phyloP scores from a whole-genome alignment of 2,888 invertebrate species.

The Patella caerulea region DNA sequence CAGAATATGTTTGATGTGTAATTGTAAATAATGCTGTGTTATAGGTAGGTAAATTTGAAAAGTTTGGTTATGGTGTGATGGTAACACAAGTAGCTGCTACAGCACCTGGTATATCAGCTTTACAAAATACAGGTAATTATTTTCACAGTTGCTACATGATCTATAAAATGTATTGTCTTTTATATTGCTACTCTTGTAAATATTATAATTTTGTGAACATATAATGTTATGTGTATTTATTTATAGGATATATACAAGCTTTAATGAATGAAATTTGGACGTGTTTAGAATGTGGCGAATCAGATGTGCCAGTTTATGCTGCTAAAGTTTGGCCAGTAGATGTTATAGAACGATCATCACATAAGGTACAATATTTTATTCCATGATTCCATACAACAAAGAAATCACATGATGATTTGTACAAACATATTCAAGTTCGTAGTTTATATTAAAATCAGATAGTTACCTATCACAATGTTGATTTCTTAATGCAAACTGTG shows the following conservation, averaged over 20 bases:
- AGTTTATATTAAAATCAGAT: no score
- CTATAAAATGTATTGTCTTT: no score
- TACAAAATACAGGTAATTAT: slow-evolving; percentile 63
- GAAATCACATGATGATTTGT: no score
- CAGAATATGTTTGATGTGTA: not conserved
- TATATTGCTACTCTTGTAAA: no score
- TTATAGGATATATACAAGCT: slow-evolving; percentile 61
- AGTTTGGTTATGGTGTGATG: slow-evolving; percentile 72
- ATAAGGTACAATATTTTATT: slow-evolving; percentile 58
- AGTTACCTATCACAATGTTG: no score
- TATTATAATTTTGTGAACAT: no score
- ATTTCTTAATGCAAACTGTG: no score
- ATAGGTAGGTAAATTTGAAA: slow-evolving; percentile 71
- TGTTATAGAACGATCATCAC: slow-evolving; percentile 63
- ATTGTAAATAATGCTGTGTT: not conserved
- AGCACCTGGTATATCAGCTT: slow-evolving; percentile 66
- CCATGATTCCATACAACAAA: no score
- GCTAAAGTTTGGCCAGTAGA: slow-evolving; percentile 68
- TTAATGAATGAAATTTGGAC: slow-evolving; percentile 66
- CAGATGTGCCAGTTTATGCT: slow-evolving; percentile 61
- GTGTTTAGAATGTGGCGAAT: slow-evolving; percentile 65
- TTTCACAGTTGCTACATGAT: no score
- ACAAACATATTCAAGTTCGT: no score
- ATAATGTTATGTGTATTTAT: not conserved
- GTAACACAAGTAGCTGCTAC: slow-evolving; percentile 70